Percentiles rank a stretch among this genome's conserved stretches.
Evolutionary conservation across 2,113 vertebrate species (phyloP).

Genomic region (Heloderma charlesbogerti): DNA sequence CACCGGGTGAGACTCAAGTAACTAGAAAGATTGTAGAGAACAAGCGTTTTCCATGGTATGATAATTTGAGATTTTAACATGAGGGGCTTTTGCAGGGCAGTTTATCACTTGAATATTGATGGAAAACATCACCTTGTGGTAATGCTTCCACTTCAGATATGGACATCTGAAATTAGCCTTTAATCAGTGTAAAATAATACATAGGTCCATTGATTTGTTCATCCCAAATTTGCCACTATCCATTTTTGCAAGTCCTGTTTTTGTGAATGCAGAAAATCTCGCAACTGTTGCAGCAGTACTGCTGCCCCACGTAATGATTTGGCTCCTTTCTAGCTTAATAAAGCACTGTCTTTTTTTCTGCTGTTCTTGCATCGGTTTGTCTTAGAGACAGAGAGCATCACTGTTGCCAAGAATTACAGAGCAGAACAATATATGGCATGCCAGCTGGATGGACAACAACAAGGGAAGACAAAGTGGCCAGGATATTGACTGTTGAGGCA

Average conservation of each 20-base stretch:
- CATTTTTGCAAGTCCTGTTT: background rate
- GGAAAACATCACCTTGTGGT: background rate
- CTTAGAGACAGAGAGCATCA: background rate
- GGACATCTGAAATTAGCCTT: background rate
- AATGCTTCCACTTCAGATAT: background rate
- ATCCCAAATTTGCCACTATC: background rate
- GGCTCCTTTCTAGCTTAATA: background rate
- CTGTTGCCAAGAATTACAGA: slow-evolving; percentile 25
- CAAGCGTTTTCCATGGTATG: background rate
- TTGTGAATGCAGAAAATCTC: background rate
- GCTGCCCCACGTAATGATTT: background rate
- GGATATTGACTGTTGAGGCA: slow-evolving; percentile 57
- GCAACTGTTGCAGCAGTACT: background rate
- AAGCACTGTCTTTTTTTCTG: background rate
- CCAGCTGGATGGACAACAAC: slow-evolving; percentile 29
- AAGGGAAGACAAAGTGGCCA: slow-evolving; percentile 51
- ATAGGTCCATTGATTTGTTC: background rate
- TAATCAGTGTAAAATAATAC: background rate
- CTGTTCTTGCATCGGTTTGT: slow-evolving; percentile 18
- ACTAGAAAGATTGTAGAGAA: background rate
- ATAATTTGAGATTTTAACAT: background rate
- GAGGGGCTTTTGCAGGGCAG: background rate
- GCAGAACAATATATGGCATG: slow-evolving; percentile 32
- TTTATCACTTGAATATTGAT: background rate
- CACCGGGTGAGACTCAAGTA: background rate